Base-by-base conservation (phyloP, 2,797 vertebrate species). In the Todus mexicanus region DNA sequence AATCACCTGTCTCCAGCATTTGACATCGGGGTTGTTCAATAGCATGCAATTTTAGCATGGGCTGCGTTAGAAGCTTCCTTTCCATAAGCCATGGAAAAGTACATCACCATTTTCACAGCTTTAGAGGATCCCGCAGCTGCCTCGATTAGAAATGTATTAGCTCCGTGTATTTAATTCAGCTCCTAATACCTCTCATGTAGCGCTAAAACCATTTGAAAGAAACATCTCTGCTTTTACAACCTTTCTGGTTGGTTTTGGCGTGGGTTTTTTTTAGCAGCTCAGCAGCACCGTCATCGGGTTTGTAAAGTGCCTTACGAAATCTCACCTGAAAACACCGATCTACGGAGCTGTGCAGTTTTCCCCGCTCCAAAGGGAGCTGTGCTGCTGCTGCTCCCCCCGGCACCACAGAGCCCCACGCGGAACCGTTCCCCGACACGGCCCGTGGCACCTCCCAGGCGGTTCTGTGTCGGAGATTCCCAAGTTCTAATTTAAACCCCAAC, bases 201-300 rank as follows among this genome's bases (percentile, higher is more conserved):
- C 4, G 13, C 66, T 72, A 47, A 77, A 85, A 29, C 47, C 56
- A 60, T 85, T 92, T 74, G 35, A 83, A 93, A 89, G 74, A 38
- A 85, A 85, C n/a, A 51, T n/a, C 54, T 59, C 76, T 75, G 65
- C 93, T 92, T 94, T 90, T 83, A 91, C 89, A 80, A 93, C 81
- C 37, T 51, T n/a, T 19, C 33, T 35, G 22, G 15, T 29, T 51
- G 16, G 38, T 12, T 47, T 78, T 48, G 12, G 50, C 19, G 29
- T 53, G 47, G 45, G 25, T 27, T 56, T 79, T 84, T 87, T 91
- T 87, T 78, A 88, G 83, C 83, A 86, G 69, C 91, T 84, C 91
- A 60, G 91, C 89, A 82, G 80, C 80, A 43, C 6, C 13, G 45
- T 48, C 68, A 47, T 3, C 2, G 3, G 9, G 37, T 68, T 85